Conservation (phyloP, 2,113 vertebrate genomes). For the Irena cyanogastra region DNA sequence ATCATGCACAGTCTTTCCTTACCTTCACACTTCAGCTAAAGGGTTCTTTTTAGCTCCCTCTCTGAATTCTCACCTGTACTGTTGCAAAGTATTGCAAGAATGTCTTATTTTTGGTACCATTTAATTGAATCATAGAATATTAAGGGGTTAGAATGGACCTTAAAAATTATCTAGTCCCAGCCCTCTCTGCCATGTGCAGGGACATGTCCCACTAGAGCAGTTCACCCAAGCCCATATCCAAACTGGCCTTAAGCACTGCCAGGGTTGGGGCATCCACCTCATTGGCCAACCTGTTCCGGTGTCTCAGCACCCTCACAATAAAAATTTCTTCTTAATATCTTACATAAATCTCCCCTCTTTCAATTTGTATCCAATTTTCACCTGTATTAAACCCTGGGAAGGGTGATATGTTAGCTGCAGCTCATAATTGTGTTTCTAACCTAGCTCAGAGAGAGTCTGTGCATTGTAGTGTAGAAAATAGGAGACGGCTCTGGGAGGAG, state of each 20-base stretch:
- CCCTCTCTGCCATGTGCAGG: not conserved
- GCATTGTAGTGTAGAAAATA: not conserved
- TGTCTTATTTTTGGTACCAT: not conserved
- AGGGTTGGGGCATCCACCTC: not conserved
- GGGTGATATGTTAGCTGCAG: not conserved
- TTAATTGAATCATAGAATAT: not conserved
- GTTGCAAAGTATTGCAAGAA: not conserved
- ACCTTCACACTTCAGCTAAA: not conserved
- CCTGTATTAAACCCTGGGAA: not conserved
- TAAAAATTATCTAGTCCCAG: not conserved
- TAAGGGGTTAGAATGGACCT: not conserved
- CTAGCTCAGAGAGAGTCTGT: not conserved
- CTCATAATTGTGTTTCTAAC: not conserved
- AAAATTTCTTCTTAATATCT: not conserved
- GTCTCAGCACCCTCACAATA: not conserved
- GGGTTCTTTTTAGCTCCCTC: not conserved
- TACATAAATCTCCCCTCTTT: not conserved
- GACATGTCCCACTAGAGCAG: not conserved
- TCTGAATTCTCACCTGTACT: not conserved
- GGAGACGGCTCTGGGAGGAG: not conserved
- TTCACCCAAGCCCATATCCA: not conserved
- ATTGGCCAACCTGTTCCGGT: not conserved
- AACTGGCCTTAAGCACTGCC: not conserved
- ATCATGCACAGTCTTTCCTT: not conserved
- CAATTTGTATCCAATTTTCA: not conserved